Evolutionary conservation across 1,140 invertebrate genomes (phyloP).

Genomic region (Apis dorsata): DNA sequence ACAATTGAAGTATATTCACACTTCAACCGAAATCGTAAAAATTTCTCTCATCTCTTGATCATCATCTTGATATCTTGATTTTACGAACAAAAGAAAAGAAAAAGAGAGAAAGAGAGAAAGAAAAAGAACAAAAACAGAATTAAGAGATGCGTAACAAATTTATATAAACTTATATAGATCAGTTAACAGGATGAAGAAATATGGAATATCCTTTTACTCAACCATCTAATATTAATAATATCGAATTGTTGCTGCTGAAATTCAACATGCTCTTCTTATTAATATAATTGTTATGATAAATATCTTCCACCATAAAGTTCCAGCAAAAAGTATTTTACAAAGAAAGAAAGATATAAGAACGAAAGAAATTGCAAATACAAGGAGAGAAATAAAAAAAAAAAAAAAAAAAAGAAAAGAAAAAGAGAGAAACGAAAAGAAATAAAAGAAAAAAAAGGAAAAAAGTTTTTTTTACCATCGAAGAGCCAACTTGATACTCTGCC

Average conservation of each 20-base stretch:
- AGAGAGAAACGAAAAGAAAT: constrained; percentile 6
- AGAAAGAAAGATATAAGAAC: neutral
- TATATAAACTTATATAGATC: constrained; percentile 27
- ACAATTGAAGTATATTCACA: neutral
- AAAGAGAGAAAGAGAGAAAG: neutral
- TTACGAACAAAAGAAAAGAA: neutral
- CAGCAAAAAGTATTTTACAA: neutral
- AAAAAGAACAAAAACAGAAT: neutral
- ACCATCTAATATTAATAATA: constrained; percentile 42
- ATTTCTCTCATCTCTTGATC: neutral
- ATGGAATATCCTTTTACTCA: constrained; percentile 52
- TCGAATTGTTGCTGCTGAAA: constrained; percentile 70
- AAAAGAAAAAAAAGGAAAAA: neutral
- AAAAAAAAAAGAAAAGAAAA: neutral
- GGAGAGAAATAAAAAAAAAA: neutral
- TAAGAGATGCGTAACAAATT: too few relatives aligned
- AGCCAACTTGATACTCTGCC: constrained; percentile 73
- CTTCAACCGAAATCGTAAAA: constrained; percentile 11
- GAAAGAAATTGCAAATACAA: neutral
- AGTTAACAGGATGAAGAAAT: constrained; percentile 62
- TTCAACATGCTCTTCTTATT: constrained; percentile 55
- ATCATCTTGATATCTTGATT: neutral
- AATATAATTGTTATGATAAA: constrained; percentile 36
- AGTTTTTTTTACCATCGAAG: constrained; percentile 60
- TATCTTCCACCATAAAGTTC: constrained; percentile 28